These are phyloP conservation scores for Clavelina lepadiformis DNA, from an alignment of 23 tunicate species.

Conservation along the genomic window DNA sequence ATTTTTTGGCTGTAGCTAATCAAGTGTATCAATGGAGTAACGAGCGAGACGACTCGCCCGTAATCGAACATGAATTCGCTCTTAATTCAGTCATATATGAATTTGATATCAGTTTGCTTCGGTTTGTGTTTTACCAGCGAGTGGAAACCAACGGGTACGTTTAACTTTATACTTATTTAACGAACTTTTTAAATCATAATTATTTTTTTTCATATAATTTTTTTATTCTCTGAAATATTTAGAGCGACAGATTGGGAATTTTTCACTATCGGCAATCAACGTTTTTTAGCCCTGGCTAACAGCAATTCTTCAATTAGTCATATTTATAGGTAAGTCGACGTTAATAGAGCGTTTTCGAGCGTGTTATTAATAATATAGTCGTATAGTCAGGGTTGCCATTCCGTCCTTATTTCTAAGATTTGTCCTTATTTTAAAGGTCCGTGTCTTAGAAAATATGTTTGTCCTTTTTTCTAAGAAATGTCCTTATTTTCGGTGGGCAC, in stretches of 20 bases:
- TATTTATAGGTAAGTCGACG: constrained; percentile 50
- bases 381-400: too few species aligned
- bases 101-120: constrained; percentile 23
- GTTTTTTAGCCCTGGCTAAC: constrained; percentile 50
- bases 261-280: constrained; percentile 63
- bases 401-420: too few species aligned
- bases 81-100: constrained; percentile 63
- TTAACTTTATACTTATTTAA: neutral
- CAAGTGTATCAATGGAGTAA: too few species aligned
- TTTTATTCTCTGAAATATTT: too few species aligned
- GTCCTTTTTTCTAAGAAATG: too few species aligned
- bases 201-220: too few species aligned
- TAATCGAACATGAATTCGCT: constrained; percentile 3
- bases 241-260: constrained; percentile 86
- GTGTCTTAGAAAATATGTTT: too few species aligned
- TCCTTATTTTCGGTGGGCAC: too few species aligned
- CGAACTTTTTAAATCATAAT: neutral
- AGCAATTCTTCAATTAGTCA: constrained; percentile 18
- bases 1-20: constrained; percentile 78
- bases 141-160: constrained; percentile 56
- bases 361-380: too few species aligned
- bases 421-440: too few species aligned
- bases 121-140: constrained; percentile 52
- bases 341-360: too few species aligned
- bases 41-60: neutral